A percentile compares a stretch with the other conserved stretches of the same genome.
These are phyloP conservation scores for Trachymyrmex septentrionalis DNA, from an alignment of 1,140 invertebrate genomes.

Conservation along the genomic window DNA sequence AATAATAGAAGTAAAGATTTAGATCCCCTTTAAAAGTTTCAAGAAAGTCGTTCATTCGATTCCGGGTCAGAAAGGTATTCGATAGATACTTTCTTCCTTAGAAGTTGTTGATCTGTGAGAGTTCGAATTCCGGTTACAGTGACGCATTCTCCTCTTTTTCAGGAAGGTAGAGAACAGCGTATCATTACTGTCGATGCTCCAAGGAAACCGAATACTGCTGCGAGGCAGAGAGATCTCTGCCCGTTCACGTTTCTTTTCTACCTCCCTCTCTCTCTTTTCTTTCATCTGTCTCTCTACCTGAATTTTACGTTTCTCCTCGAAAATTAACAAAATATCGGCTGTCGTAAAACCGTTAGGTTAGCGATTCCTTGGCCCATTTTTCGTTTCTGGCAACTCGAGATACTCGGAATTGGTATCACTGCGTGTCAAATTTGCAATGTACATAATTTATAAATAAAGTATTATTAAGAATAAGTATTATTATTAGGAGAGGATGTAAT, in stretches of 20 bases:
- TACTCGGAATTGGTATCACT: constrained; percentile 41
- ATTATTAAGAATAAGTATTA: too few relatives aligned
- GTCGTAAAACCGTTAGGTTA: constrained; percentile 71
- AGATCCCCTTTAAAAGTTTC: constrained; percentile 2
- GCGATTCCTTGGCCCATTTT: constrained; percentile 46
- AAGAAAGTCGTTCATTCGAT: constrained; percentile 65
- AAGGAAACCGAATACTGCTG: constrained; percentile 63
- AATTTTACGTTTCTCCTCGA: constrained; percentile 36
- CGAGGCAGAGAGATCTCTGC: constrained; percentile 53
- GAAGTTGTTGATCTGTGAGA: constrained; percentile 77
- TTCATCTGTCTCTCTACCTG: constrained; percentile 62
- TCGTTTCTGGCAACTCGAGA: constrained; percentile 35
- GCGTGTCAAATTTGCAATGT: constrained; percentile 7
- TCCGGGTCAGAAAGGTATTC: constrained; percentile 68
- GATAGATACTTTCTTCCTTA: constrained; percentile 76
- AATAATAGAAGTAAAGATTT: not conserved
- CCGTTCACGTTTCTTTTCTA: constrained; percentile 20
- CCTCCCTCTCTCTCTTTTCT: constrained; percentile 17
- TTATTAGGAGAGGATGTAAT: not conserved
- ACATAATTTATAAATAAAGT: not conserved
- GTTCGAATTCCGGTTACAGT: constrained; percentile 78
- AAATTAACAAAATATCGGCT: constrained; percentile 73
- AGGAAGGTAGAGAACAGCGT: constrained; percentile 76
- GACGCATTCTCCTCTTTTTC: constrained; percentile 80
- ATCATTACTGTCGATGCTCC: constrained; percentile 77